A percentile compares a stretch with the other conserved stretches of the same genome.
Evolutionary conservation across 2,113 vertebrate genomes (phyloP).

Genomic region (Pangasianodon gigas): DNA sequence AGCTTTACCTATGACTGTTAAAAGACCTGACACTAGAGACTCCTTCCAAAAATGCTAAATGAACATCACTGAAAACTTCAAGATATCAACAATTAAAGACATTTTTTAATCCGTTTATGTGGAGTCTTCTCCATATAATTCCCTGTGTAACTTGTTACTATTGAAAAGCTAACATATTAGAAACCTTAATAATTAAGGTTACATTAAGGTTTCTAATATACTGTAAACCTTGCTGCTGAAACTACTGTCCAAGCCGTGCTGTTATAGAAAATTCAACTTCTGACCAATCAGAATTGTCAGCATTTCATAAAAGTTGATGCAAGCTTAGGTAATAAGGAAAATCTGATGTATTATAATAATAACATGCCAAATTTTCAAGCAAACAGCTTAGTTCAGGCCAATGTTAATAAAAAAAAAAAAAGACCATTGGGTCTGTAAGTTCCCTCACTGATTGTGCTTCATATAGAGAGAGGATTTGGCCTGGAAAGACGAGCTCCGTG

Average conservation of each 20-base stretch:
- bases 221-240: background rate
- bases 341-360: background rate
- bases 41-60: background rate
- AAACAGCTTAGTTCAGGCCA: background rate
- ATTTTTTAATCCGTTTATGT: background rate
- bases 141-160: background rate
- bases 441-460: background rate
- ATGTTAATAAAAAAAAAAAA: background rate
- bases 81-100: background rate
- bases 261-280: background rate
- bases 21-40: background rate
- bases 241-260: background rate
- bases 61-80: background rate
- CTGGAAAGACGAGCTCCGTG: slow-evolving; percentile 91
- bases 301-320: background rate
- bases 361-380: background rate
- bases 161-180: background rate
- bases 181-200: background rate
- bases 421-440: background rate
- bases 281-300: background rate
- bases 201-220: background rate
- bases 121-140: background rate
- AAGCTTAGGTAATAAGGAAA: background rate
- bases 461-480: slow-evolving; percentile 78
- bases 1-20: background rate